phyloP scores from a whole-genome alignment of 2,888 invertebrate genomes.

The Octonoba sinensis region DNA sequence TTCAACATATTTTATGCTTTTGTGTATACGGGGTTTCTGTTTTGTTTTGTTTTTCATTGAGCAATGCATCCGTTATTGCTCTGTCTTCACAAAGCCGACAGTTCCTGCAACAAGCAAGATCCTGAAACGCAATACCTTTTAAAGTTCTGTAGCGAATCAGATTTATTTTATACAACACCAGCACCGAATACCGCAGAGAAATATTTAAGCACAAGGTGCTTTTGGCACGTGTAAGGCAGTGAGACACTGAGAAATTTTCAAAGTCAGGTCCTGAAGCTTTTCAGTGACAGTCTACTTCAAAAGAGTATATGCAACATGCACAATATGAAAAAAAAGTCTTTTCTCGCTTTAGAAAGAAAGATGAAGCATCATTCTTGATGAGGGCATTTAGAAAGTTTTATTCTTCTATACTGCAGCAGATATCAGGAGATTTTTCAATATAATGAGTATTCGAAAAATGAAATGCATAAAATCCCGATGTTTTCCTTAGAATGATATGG shows the following conservation, averaged over 20 bases:
- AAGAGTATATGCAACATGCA: constrained; percentile 54
- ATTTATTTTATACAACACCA: constrained; percentile 41
- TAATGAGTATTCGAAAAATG: constrained; percentile 57
- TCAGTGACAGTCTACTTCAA: constrained; percentile 52
- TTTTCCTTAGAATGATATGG: constrained; percentile 62
- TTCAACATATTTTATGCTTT: constrained; percentile 45
- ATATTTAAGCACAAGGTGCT: constrained; percentile 59
- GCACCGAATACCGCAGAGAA: constrained; percentile 61
- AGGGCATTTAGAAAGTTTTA: constrained; percentile 4
- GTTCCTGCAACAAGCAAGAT: constrained; percentile 38
- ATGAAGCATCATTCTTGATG: not conserved
- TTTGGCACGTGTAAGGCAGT: constrained; percentile 65
- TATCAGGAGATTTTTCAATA: constrained; percentile 30
- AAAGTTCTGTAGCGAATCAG: constrained; percentile 29
- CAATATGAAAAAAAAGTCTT: constrained; percentile 34
- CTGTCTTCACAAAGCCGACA: constrained; percentile 63
- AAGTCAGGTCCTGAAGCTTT: constrained; percentile 61
- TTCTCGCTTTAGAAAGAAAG: constrained; percentile 42
- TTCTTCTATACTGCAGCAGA: constrained; percentile 41
- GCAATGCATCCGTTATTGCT: constrained; percentile 65
- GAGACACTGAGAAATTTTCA: constrained; percentile 62
- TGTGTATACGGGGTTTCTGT: constrained; percentile 43
- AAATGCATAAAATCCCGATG: constrained; percentile 61
- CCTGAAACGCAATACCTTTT: constrained; percentile 18
- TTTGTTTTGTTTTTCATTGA: constrained; percentile 65